Base-by-base conservation (phyloP, 2,888 invertebrate genomes). In the Apomyelois bistriatella region DNA sequence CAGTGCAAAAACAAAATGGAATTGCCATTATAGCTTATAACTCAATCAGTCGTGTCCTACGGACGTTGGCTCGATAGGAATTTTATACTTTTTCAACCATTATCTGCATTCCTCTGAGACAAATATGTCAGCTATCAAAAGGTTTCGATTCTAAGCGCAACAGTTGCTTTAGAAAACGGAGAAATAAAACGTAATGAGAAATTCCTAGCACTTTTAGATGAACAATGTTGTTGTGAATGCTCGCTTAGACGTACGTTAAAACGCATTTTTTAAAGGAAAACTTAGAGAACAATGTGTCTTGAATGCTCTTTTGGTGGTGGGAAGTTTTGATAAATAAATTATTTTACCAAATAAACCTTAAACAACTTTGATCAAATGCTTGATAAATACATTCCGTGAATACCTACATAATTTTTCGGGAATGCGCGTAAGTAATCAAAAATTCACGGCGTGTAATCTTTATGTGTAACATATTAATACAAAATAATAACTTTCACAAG, bases 21-120 rank as follows among this genome's bases (percentile, higher is more conserved):
- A 77, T 81, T 72, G 83, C 83, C 82, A 85, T 87, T 86, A 85
- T 85, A 84, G 82, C 82, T 87, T 86, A 89, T 89, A 88, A 89
- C 88, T 88, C 88, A 88, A 89, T 88, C 87, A 87, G 77, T 70
- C 59, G 70, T 56, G 70, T 69, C 64, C 67, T 74, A 68, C 66
- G 68, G 66, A 68, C 74, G 74, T 68, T 60, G 68, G 72, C 73
- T 65, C 72, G 79, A 76, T 77, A 77, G 85, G 85, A 84, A 89
- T 88, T 85, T 83, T 79, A 81, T 79, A 85, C 79, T 86, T 87
- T 85, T 86, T 83, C 76, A 80, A 70, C 76, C 77, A 82, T 81
- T 80, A 79, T 72, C 71, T 79, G 78, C 83, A 79, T 82, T 82
- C 82, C 72, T 70, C 46, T 56, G 56, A 66, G 67, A 70, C 70